A percentile compares a stretch with the other conserved stretches of the same genome.
Conservation (phyloP, 2,888 invertebrate genomes). For the Leptogaster cylindrica region DNA sequence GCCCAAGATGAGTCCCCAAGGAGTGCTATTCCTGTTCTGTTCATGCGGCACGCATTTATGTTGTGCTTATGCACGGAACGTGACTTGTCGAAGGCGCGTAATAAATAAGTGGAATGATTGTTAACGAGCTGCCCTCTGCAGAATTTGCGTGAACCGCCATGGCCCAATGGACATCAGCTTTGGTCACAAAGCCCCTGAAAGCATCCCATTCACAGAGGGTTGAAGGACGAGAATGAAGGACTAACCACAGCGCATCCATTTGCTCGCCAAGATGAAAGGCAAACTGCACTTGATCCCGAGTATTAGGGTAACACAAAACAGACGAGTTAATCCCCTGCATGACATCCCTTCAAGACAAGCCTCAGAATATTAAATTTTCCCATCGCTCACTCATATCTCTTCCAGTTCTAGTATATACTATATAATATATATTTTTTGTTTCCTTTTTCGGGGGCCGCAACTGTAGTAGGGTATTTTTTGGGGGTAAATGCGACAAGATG, state of each 20-base stretch:
- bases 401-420: too few relatives aligned
- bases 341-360: slow-evolving; percentile 38
- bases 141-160: neutral
- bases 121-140: neutral
- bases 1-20: neutral
- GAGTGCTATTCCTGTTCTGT: too few relatives aligned
- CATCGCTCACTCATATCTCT: slow-evolving; percentile 27
- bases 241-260: slow-evolving; percentile 17
- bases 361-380: slow-evolving; percentile 41
- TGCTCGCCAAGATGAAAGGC: slow-evolving; percentile 34
- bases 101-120: slow-evolving; percentile 22
- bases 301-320: slow-evolving; percentile 33
- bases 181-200: neutral
- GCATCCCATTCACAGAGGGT: neutral
- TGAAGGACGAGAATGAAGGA: too few relatives aligned
- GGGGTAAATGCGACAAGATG: slow-evolving; percentile 31
- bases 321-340: slow-evolving; percentile 37
- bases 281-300: slow-evolving; percentile 37
- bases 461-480: neutral
- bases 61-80: slow-evolving; percentile 40
- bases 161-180: neutral
- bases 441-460: slow-evolving; percentile 22
- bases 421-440: too few relatives aligned
- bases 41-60: neutral
- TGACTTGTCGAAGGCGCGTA: slow-evolving; percentile 38